A percentile compares a stretch with the other conserved stretches of the same genome.
phyloP scores from a whole-genome alignment of 1,140 invertebrate species.

The Drosophila mayri region DNA sequence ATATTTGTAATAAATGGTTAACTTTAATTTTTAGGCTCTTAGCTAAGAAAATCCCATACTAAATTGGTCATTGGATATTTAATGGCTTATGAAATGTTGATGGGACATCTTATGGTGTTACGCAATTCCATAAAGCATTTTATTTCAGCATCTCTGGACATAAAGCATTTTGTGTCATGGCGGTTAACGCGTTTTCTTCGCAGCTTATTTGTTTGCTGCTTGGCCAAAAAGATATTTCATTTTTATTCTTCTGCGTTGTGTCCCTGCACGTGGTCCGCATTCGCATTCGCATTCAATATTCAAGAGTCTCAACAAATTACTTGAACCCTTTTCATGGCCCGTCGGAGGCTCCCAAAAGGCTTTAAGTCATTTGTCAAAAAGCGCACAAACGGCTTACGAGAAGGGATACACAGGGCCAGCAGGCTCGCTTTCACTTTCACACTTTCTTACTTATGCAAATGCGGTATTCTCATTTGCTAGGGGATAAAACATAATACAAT shows the following conservation, averaged over 20 bases:
- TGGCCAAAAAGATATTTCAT: conserved; percentile 60
- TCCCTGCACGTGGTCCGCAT: conserved; percentile 53
- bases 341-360: conserved; percentile 63
- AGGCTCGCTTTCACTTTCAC: conserved; percentile 57
- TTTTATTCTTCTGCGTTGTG: conserved; percentile 54
- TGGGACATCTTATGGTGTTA: conserved; percentile 28
- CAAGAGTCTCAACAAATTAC: conserved; percentile 81
- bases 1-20: not conserved
- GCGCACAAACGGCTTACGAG: conserved; percentile 64
- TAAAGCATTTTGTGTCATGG: conserved; percentile 32
- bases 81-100: conserved; percentile 48
- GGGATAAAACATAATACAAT: conserved; percentile 55
- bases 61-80: conserved; percentile 18
- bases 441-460: conserved; percentile 81
- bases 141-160: conserved; percentile 23
- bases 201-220: conserved; percentile 16
- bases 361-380: conserved; percentile 83
- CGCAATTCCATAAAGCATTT: conserved; percentile 26
- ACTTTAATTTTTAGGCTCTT: not conserved
- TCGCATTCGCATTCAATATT: conserved; percentile 77
- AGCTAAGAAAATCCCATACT: not conserved
- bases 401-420: conserved; percentile 11
- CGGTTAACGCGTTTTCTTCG: conserved; percentile 19
- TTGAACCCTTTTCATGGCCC: conserved; percentile 75
- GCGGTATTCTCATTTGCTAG: conserved; percentile 50